phyloP scores from a whole-genome alignment of 2,888 invertebrate species.

The Autographa pulchrina region DNA sequence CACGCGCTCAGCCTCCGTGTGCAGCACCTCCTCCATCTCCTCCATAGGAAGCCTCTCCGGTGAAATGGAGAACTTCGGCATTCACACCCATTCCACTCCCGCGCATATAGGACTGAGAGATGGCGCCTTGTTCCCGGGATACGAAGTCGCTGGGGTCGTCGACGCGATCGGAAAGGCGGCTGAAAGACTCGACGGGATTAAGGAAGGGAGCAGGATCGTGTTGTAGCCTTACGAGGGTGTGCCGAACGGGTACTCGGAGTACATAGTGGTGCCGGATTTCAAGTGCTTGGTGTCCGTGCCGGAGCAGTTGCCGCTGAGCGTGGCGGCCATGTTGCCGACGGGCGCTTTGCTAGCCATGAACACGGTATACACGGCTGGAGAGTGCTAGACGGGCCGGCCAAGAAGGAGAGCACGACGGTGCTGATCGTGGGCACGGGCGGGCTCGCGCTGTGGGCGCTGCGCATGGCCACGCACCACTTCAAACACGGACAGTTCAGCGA shows the following conservation, averaged over 20 bases:
- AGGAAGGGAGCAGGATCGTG: conserved; percentile 93
- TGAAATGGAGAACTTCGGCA: conserved; percentile 79
- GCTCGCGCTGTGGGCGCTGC: conserved; percentile 97
- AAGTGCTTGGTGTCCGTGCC: conserved; percentile 96
- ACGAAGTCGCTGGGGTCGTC: conserved; percentile 94
- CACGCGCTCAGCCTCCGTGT: conserved; percentile 93
- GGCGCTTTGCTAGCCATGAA: conserved; percentile 97
- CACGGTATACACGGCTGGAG: conserved; percentile 94
- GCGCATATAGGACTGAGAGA: conserved; percentile 95
- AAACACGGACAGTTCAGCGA: conserved; percentile 91
- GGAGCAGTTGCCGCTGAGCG: conserved; percentile 93
- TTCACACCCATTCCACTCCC: conserved; percentile 81
- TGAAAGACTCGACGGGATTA: conserved; percentile 88
- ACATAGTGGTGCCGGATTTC: conserved; percentile 96
- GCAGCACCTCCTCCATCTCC: conserved; percentile 92
- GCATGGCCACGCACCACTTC: conserved; percentile 96
- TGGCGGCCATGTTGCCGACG: conserved; percentile 98
- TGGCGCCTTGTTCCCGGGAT: conserved; percentile 95
- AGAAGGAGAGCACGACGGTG: conserved; percentile 93
- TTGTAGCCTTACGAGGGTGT: conserved; percentile 96
- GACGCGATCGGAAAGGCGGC: conserved; percentile 93
- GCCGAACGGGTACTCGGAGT: conserved; percentile 96
- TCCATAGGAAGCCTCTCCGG: conserved; percentile 87
- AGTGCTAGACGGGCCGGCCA: conserved; percentile 91
- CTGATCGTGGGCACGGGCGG: conserved; percentile 98